Base-by-base conservation (phyloP, 2,797 vertebrate species). In the Gouania willdenowi region DNA sequence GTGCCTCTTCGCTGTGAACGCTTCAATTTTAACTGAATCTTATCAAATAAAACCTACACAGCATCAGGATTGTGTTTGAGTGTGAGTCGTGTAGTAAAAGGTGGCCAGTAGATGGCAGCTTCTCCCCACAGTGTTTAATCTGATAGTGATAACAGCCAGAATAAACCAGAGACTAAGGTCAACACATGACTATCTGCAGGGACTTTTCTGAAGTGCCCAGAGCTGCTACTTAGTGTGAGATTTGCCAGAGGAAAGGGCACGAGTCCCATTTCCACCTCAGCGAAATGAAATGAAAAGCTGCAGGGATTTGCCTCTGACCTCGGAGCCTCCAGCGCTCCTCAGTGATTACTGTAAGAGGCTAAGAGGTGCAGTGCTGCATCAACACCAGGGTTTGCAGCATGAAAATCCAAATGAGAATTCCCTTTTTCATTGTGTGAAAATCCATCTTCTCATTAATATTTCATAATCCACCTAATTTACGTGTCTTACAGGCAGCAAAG, bases 281-380 rank as follows among this genome's bases (percentile, higher is more conserved):
- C 52, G 71, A 87, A 86, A 88, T 83, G 71, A 87, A 85, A 85
- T 82, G 48, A 72, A 69, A 85, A 87, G 72, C 78, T 40, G 47
- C 53, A 25, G 75, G 77, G 81, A 84, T 85, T 84, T 77, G 37
- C 49, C 46, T 49, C 40, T 66, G 55, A 77, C 66, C 67, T 33
- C 57, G 54, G 52, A 26, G 52, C 28, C 61, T 66, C 58, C 55
- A 7, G 44, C 43, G 45, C 64, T 50, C 56, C 55, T 51, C 44
- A 75, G 66, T 63, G 69, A 72, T 79, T 72, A 70, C 60, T 52
- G 59, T 46, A 59, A 51, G 44, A 55, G 38, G 38, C 20, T 14
- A 3, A 45, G 55, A 48, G 52, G 46, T 59, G 55, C 57, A 32
- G 29, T 21, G 25, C 50, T 36, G 27, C 45, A 28, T 44, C 49